phyloP scores from a whole-genome alignment of 2,113 vertebrate species.

The Callipepla squamata region DNA sequence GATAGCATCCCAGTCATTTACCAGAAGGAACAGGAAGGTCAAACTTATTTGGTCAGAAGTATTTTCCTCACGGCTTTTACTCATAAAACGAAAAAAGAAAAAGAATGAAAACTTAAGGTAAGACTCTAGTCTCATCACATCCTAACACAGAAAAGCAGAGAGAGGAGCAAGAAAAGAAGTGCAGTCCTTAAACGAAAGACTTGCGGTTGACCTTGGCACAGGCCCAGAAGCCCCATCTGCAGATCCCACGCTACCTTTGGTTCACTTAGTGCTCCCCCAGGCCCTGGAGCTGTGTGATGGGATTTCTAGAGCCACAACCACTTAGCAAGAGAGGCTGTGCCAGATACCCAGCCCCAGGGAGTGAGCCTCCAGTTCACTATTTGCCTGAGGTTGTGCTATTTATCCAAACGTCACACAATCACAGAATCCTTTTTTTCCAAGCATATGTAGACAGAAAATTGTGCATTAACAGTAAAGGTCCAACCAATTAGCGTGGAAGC shows the following conservation, averaged over 20 bases:
- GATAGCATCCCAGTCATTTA: not conserved
- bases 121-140: not conserved
- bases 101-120: not conserved
- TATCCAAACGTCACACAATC: slow-evolving; percentile 34
- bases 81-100: not conserved
- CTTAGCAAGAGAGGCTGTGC: slow-evolving; percentile 29
- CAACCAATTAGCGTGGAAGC: slow-evolving; percentile 45
- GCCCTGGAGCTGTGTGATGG: slow-evolving; percentile 5
- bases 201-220: slow-evolving; percentile 55
- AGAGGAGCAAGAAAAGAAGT: not conserved
- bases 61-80: not conserved
- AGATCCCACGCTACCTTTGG: slow-evolving; percentile 22
- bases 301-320: slow-evolving; percentile 53
- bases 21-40: not conserved
- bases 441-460: slow-evolving; percentile 11
- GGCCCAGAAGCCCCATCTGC: slow-evolving; percentile 63
- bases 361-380: not conserved
- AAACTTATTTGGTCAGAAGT: not conserved
- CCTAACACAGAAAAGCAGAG: slow-evolving; percentile 9
- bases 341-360: slow-evolving; percentile 58
- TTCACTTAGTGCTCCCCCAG: slow-evolving; percentile 52
- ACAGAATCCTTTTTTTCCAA: slow-evolving; percentile 52
- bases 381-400: slow-evolving; percentile 56
- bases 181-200: slow-evolving; percentile 9
- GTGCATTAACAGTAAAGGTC: not conserved